phyloP scores from a whole-genome alignment of 2,113 vertebrate species.

The Nycticebus coucang region DNA sequence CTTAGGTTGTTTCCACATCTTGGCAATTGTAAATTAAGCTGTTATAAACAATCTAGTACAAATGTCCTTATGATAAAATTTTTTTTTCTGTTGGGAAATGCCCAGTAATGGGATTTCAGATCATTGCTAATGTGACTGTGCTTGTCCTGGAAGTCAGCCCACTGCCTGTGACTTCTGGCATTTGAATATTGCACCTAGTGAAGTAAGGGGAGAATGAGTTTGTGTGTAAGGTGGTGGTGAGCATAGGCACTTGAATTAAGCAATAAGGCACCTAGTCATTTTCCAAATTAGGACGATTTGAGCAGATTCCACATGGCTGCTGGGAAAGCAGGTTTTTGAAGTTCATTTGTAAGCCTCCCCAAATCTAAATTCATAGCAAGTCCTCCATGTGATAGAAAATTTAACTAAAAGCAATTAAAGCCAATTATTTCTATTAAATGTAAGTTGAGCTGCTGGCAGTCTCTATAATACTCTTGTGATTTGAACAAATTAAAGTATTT shows the following conservation, averaged over 20 bases:
- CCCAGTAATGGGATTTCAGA: too few relatives aligned
- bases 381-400: neutral
- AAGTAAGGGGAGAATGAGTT: neutral
- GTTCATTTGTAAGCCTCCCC: neutral
- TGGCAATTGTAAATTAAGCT: too few relatives aligned
- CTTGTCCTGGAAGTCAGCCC: neutral
- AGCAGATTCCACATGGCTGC: neutral
- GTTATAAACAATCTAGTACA: too few relatives aligned
- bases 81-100: too few relatives aligned
- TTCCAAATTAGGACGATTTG: neutral
- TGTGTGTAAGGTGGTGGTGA: neutral
- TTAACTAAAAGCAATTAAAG: neutral
- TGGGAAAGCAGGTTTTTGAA: constrained; percentile 23
- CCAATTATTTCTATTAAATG: neutral
- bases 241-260: neutral
- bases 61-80: too few relatives aligned
- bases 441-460: neutral
- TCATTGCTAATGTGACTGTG: neutral
- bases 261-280: neutral
- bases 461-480: neutral
- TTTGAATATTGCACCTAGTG: neutral
- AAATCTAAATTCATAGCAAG: constrained; percentile 1
- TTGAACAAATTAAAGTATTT: neutral
- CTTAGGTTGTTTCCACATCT: too few relatives aligned
- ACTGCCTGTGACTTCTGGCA: neutral